Evolutionary conservation across 2,797 vertebrate genomes (phyloP), one percentile per base, ranked within the genome.

Genomic region (Lemur catta): DNA sequence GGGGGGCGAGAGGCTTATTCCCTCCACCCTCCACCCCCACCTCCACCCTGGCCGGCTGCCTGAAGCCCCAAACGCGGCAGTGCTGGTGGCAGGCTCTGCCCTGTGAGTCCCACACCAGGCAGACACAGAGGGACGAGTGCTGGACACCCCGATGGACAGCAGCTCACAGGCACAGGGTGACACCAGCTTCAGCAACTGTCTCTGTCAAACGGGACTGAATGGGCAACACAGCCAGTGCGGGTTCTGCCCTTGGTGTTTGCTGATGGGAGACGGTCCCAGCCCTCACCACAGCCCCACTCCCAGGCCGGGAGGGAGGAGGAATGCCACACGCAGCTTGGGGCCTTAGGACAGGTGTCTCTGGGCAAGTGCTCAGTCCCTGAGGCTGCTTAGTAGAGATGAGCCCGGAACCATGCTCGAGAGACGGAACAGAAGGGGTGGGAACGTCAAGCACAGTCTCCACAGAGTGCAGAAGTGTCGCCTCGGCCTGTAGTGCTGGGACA

Each of bases 171-270:
- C 22, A 24, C 26, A 4, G 10, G 26, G 26, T 5, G 5, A 41
- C 4, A 3, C 38, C 65, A 1, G 30, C 46, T 57, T 92, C 9
- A 1, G 50, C 1, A 0, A 2, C 1, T 6, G 14, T 35, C n/a
- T 61, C 63, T 3, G 2, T 33, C 0, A 12, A 3, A 17, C 0
- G 43, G 13, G 18, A 4, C 11, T 7, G 2, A 38, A 13, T 0
- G 38, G 67, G n/a, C 0, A 1, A 22, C 20, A n/a, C 59, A 52
- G 67, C 59, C 2, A 10, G 59, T 7, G 1, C 2, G 30, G 55
- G 46, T 10, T n/a, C 61, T 24, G 61, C 30, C 28, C 22, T 9
- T 18, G 35, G 17, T 5, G n/a, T 35, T 2, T 2, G 17, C 50
- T 14, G 12, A 78, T 9, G 33, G 75, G 50, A 4, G 22, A 0